These are phyloP conservation scores for Subanguina moxae DNA, from an alignment of 1,140 invertebrate genomes.

Conservation along the genomic window DNA sequence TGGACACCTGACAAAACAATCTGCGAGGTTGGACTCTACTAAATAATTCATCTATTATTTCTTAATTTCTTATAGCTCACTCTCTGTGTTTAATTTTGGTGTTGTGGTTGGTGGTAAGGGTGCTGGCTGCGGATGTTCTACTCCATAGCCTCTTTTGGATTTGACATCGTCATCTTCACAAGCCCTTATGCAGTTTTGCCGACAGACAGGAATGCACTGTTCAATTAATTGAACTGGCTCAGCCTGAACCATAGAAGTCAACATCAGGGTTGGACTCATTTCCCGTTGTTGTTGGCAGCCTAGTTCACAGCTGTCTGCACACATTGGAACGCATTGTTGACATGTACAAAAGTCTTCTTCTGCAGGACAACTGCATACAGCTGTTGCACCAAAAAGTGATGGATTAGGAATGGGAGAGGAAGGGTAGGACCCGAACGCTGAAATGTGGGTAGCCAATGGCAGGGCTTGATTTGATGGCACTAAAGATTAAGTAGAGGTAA, in stretches of 20 bases:
- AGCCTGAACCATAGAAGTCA: neutral
- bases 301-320: neutral
- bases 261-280: no score
- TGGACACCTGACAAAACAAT: neutral
- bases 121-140: neutral
- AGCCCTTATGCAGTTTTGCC: neutral
- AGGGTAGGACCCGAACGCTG: neutral
- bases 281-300: neutral
- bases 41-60: neutral
- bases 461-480: neutral
- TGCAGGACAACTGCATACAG: neutral
- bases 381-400: neutral
- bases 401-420: no score
- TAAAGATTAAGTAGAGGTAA: neutral
- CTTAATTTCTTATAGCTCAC: neutral
- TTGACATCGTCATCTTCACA: neutral
- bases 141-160: no score
- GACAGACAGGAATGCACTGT: neutral
- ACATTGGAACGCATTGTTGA: neutral
- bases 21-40: neutral
- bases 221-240: neutral
- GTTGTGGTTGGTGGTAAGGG: neutral
- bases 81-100: neutral
- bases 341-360: slow-evolving; percentile 2
- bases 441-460: neutral